These are phyloP conservation scores for Holocentrus rufus DNA, from an alignment of 2,797 vertebrate species.

Conservation along the genomic window DNA sequence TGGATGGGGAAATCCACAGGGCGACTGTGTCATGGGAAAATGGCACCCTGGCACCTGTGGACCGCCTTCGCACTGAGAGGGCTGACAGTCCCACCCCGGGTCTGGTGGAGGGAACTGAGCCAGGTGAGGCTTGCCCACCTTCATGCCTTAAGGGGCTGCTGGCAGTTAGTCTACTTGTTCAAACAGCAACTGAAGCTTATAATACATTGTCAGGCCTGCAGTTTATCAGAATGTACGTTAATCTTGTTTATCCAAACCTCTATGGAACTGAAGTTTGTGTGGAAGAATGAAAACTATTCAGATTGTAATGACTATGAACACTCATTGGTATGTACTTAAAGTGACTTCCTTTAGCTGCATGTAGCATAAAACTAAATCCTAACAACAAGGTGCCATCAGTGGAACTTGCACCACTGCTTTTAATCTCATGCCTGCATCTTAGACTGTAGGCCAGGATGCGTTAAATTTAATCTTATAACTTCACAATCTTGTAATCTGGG, in stretches of 20 bases:
- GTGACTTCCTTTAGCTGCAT: no score
- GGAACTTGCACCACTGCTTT: no score
- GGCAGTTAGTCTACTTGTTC: no score
- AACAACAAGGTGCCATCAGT: no score
- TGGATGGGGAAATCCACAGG: slow-evolving; percentile 87
- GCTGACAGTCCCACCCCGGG: slow-evolving; percentile 92
- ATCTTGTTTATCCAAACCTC: background rate
- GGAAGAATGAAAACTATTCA: background rate
- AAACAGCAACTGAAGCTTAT: no score
- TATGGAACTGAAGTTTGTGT: background rate
- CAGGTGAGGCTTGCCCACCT: slow-evolving; percentile 81
- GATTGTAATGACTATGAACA: background rate
- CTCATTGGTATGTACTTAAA: background rate
- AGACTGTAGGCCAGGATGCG: no score
- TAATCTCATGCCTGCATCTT: no score
- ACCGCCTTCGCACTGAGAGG: slow-evolving; percentile 83
- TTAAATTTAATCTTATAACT: no score
- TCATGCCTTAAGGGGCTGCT: background rate
- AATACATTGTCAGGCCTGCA: background rate
- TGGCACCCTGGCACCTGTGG: slow-evolving; percentile 79
- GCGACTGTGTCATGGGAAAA: slow-evolving; percentile 82
- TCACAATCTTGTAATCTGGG: no score
- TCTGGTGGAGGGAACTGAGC: slow-evolving; percentile 93
- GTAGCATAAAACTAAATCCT: no score
- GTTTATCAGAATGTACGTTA: background rate